Evolutionary conservation across 2,797 vertebrate genomes (phyloP), one percentile per base, ranked within the genome.

Genomic region (Neosalanx taihuensis): DNA sequence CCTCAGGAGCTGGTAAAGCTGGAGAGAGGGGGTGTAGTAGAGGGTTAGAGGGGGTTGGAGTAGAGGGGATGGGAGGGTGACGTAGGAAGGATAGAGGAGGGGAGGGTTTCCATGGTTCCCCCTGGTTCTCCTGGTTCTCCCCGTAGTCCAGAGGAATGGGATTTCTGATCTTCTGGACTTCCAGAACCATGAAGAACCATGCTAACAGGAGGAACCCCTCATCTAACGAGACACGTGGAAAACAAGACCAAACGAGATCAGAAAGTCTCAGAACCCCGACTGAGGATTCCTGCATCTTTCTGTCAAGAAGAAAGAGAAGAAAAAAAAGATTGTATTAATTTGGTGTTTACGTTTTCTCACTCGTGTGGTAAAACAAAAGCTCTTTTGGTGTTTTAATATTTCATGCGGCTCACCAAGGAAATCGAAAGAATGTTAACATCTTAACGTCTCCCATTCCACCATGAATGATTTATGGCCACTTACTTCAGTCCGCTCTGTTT

Each of bases 401-500:
- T 92, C 29, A 91, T 88, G 67, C 79, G 69, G 75, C 84, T 85
- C 37, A 80, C 86, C 83, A 83, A 72, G 76, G 82, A 83, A 83
- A 85, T 88, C 81, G 84, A 79, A 89, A 90, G 23, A 86, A 88
- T 85, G 79, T 89, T 88, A 88, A 90, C 82, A 88, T 86, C 89
- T 89, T 88, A 88, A 90, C 82, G 88, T 86, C 89, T 87, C 75
- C 87, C 87, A 87, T 88, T 89, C 89, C 87, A 85, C 61, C 84
- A 85, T 91, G 80, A 78, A 92, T 7, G 6, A 41, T 41, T 41
- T 12, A 41, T 41, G 37, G 37, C 6, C 37, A 41, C 37, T 41
- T 41, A 41, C 37, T 41, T 41, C 10, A 41, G 37, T 41, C 37
- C 37, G 37, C 37, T 41, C 10, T 41, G 37, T 41, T 10, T 41